A percentile compares a stretch with the other conserved stretches of the same genome.
phyloP scores from a whole-genome alignment of 2,113 vertebrate genomes.

The Ammospiza nelsoni region DNA sequence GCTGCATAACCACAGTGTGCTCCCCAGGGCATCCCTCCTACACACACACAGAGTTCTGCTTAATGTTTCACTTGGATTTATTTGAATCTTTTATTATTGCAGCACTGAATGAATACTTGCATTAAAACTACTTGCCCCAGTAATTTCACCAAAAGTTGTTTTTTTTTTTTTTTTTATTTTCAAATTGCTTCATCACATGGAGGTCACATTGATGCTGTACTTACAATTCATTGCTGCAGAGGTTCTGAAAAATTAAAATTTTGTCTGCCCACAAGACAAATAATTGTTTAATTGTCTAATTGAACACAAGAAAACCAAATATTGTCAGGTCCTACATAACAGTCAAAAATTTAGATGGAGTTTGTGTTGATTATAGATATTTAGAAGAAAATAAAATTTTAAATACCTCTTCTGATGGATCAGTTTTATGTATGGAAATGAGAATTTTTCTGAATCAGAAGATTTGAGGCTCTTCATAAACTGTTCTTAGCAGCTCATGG shows the following conservation, averaged over 20 bases:
- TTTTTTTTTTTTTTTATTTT: neutral
- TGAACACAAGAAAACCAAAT: neutral
- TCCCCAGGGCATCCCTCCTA: conserved; percentile 47
- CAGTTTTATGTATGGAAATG: neutral
- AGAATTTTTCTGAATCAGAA: neutral
- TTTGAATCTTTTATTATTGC: conserved; percentile 41
- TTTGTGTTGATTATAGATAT: neutral
- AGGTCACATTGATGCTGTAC: neutral
- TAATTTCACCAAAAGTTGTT: neutral
- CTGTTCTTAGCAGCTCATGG: neutral
- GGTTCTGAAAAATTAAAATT: neutral
- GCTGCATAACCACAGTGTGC: neutral
- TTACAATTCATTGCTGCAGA: neutral
- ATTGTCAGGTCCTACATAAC: neutral
- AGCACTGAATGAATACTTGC: neutral
- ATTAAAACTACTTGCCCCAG: neutral
- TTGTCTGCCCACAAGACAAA: neutral
- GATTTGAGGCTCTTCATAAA: neutral
- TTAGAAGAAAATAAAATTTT: neutral
- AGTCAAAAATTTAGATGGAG: neutral
- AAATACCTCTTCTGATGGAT: neutral
- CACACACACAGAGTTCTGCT: neutral
- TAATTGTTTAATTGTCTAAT: neutral
- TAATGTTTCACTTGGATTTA: conserved; percentile 48
- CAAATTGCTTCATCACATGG: neutral